phyloP scores from a whole-genome alignment of 2,113 vertebrate species.

The Maccullochella peelii region DNA sequence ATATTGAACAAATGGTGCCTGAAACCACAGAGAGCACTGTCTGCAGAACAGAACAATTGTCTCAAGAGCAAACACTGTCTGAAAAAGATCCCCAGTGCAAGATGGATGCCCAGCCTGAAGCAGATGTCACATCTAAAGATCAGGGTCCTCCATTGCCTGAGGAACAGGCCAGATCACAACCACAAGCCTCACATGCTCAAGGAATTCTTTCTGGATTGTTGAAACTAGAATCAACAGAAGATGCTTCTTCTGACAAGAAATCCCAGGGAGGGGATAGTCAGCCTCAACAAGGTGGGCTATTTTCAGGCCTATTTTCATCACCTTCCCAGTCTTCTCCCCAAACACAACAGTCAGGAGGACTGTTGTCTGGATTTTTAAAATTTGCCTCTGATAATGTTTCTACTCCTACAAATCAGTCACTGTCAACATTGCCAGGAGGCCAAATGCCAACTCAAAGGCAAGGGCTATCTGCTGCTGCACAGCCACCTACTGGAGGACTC shows the following conservation, averaged over 20 bases:
- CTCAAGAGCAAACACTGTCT: conserved; percentile 31
- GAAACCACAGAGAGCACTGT: conserved; percentile 30
- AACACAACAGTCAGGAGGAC: conserved; percentile 66
- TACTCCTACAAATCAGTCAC: conserved; percentile 54
- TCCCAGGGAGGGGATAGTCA: conserved; percentile 57
- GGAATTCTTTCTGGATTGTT: conserved; percentile 77
- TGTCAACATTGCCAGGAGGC: conserved; percentile 17
- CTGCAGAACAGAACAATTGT: conserved; percentile 26
- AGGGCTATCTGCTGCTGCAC: conserved; percentile 46
- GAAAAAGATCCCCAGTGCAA: conserved; percentile 27
- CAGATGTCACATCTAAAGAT: conserved; percentile 30
- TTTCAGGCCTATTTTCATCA: conserved; percentile 82
- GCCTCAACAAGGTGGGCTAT: conserved; percentile 79
- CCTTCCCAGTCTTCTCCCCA: conserved; percentile 57
- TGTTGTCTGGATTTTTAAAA: conserved; percentile 81
- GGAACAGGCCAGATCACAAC: conserved; percentile 39
- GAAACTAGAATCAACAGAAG: conserved; percentile 84
- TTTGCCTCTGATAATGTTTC: conserved; percentile 72
- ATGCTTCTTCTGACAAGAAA: conserved; percentile 60
- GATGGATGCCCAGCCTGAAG: conserved; percentile 32
- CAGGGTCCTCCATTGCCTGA: conserved; percentile 14
- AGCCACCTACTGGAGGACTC: conserved; percentile 58
- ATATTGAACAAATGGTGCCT: conserved; percentile 39
- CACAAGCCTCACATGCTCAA: conserved; percentile 55
- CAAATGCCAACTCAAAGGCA: conserved; percentile 53